Evolutionary conservation across 2,888 invertebrate genomes (phyloP).

Genomic region (Tetranychus truncatus): DNA sequence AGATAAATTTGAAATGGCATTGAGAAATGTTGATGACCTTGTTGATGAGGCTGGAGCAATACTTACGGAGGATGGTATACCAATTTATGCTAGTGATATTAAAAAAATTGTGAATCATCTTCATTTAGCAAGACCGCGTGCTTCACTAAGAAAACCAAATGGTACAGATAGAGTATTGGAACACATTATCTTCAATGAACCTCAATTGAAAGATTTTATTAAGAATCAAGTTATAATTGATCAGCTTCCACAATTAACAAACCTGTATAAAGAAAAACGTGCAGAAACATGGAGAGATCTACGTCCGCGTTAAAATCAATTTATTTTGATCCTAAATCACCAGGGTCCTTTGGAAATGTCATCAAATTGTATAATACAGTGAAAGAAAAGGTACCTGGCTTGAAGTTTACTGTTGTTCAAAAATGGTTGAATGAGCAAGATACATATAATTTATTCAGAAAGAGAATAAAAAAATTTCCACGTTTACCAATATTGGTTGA

Average conservation of each 20-base stretch:
- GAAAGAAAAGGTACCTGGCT: background rate
- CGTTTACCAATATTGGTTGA: slow-evolving; percentile 18
- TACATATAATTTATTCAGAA: background rate
- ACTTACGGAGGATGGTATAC: background rate
- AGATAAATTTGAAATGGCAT: background rate
- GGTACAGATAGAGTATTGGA: background rate
- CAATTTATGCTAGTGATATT: background rate
- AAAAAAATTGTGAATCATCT: background rate
- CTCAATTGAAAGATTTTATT: too few species aligned
- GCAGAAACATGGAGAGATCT: too few species aligned
- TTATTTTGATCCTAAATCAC: background rate
- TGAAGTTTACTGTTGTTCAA: background rate
- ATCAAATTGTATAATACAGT: background rate
- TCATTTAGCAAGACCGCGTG: background rate
- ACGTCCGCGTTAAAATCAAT: too few species aligned
- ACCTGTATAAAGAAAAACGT: too few species aligned
- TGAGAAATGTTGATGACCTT: background rate
- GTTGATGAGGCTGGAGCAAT: background rate
- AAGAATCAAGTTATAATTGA: too few species aligned
- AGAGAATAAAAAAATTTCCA: background rate
- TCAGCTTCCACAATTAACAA: too few species aligned
- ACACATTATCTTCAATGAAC: background rate
- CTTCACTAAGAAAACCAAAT: background rate
- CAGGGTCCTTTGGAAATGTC: background rate
- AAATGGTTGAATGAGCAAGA: background rate